Evolutionary conservation across 2,113 vertebrate species (phyloP), one percentile per base, ranked within the genome.

Genomic region (Castor canadensis): DNA sequence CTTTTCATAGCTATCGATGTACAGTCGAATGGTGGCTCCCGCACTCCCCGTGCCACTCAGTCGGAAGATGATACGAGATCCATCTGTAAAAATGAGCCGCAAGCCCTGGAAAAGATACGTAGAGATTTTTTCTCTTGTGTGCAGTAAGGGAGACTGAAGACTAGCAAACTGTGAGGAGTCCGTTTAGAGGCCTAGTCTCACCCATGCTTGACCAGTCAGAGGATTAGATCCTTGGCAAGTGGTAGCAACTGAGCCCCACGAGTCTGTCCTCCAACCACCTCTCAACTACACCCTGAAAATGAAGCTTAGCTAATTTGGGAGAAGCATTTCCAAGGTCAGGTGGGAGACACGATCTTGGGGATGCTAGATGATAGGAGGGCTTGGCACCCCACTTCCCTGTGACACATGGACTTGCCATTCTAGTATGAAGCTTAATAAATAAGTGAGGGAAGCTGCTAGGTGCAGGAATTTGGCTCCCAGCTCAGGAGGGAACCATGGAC

Each of bases 1-100:
- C 56, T 99, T 99, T 98, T 99, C 99, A 3, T 99, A 99, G 98
- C 99, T 99, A 98, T 99, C 99, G 3, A 99, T 99, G 98, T 99
- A 99, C 40, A 99, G 98, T 47, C 99, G 98, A 95, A 99, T 95
- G 6, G 99, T 99, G 64, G 99, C 99, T 35, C 99, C 99, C 0
- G 99, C 99, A 0, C 99, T 99, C 97, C 99, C 99, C 0, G 99
- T 99, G 49, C 99, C 99, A 0, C 99, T 99, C 80, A 99, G 99
- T 64, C 99, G 99, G 98, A 99, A 99, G 97, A 99, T 99, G 90
- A 99, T 98, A 62, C 99, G 99, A 24, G 99, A 99, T 67, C 99
- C 99, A 0, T 99, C 99, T 0, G 99, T 98, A 97, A 99, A 99
- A 98, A 99, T 99, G 97, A 99, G 99, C 97, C 99, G 96, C 94